A percentile compares a stretch with the other conserved stretches of the same genome.
phyloP scores from a whole-genome alignment of 2,797 vertebrate species.

The Lepidocolaptes lacrymiger region DNA sequence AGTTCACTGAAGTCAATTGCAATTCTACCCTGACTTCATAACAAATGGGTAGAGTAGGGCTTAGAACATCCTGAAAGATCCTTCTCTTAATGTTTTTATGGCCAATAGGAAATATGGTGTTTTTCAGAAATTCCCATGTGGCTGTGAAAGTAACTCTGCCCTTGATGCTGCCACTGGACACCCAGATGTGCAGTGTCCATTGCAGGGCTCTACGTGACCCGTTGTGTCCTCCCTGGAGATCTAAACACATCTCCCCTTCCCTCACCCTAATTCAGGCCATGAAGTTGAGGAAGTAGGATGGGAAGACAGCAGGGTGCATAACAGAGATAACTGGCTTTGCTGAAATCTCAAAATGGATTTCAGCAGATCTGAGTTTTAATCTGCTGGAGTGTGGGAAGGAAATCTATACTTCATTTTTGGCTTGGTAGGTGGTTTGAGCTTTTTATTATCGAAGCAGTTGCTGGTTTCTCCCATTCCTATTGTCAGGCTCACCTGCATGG shows the following conservation, averaged over 20 bases:
- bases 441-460: not conserved
- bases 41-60: not conserved
- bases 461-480: not conserved
- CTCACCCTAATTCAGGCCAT: not conserved
- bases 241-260: not conserved
- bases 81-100: not conserved
- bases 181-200: not conserved
- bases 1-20: not conserved
- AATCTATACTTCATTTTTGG: constrained; percentile 15
- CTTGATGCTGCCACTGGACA: not conserved
- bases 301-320: not conserved
- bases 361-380: not conserved
- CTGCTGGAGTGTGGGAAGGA: not conserved
- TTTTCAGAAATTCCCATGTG: not conserved
- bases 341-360: constrained; percentile 24
- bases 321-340: constrained; percentile 6
- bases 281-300: not conserved
- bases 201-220: fast-evolving
- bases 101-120: not conserved
- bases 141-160: not conserved
- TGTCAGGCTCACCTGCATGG: not conserved
- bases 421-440: not conserved
- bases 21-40: not conserved
- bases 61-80: not conserved
- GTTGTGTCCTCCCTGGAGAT: not conserved